Evolutionary conservation across 2,888 invertebrate species (phyloP), one percentile per base, ranked within the genome.

Genomic region (Pseudococcus jackbeardsleyi): DNA sequence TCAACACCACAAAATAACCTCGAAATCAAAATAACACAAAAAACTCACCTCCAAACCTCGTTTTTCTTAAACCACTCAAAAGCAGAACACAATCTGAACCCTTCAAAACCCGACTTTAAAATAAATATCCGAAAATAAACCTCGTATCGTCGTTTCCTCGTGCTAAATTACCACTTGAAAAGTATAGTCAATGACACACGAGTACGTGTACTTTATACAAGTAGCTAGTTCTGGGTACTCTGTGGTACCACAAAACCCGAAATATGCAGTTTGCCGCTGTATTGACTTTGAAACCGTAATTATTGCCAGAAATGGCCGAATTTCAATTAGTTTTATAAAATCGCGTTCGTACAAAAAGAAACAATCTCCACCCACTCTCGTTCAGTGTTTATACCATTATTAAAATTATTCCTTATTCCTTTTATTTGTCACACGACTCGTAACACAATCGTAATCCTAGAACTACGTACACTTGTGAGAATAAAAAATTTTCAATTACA

Each of bases 401-500:
- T 22, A 64, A 64, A 64, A 64, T 19, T 8, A 54, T 54, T 64
- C 7, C 42, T 42, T 42, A 42, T 42, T 42, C 42, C 42, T 64
- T 64, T 64, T 64, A 64, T 64, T 64, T 64, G 64, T 64, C 64
- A 64, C 64, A 64, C 64, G 64, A 64, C 11, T 64, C 22, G 22
- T 64, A 19, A 22, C 64, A 64, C 64, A 64, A 64, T 64, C 22
- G 64, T 64, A n/a, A 2, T 3, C 15, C 5, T 59, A 59, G 59
- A n/a, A 22, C 22, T 9, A 9, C 12, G 54, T n/a, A n/a, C 22
- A 22, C 22, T 22, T 64, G 64, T 64, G 64, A 64, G 64, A 64
- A 64, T 64, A 64, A 64, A 42, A 33, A 64, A 64, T 64, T 64
- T 64, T 64, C 64, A 64, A 64, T 64, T 64, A 64, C 64, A 64